Evolutionary conservation across 1,140 invertebrate genomes (phyloP).

Genomic region (Geopemphigus sp.): DNA sequence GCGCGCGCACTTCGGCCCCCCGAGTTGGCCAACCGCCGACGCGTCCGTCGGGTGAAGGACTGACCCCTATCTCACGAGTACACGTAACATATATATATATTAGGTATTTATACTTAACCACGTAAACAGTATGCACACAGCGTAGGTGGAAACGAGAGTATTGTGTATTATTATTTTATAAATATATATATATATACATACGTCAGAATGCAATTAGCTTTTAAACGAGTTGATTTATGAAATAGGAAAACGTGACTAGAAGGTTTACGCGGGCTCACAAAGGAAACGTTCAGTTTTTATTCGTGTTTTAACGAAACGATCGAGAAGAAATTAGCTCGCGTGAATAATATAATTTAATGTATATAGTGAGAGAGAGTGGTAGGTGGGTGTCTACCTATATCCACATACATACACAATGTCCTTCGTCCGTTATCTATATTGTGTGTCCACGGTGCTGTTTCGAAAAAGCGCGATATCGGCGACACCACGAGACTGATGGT

Average conservation of each 20-base stretch:
- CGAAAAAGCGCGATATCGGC: too few species aligned
- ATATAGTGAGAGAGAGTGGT: too few species aligned
- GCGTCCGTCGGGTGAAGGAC: constrained; percentile 13
- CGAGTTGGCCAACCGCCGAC: neutral
- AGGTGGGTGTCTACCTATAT: neutral
- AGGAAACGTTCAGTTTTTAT: constrained; percentile 15
- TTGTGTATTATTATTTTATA: neutral
- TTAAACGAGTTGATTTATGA: neutral
- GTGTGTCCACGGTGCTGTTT: too few species aligned
- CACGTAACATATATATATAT: neutral
- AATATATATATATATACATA: neutral
- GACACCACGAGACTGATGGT: too few species aligned
- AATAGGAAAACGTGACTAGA: constrained; percentile 3
- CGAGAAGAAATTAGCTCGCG: constrained; percentile 17
- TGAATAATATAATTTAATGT: too few species aligned
- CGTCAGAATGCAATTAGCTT: constrained; percentile 8
- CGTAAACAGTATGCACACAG: neutral
- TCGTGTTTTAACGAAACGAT: constrained; percentile 15
- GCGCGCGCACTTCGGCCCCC: neutral
- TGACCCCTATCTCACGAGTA: neutral
- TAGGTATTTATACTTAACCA: neutral
- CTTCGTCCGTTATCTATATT: too few species aligned
- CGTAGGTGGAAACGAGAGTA: constrained; percentile 1
- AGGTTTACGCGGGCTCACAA: neutral
- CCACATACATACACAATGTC: too few species aligned